phyloP scores from a whole-genome alignment of 2,113 vertebrate species.

The Salvelinus sp. region DNA sequence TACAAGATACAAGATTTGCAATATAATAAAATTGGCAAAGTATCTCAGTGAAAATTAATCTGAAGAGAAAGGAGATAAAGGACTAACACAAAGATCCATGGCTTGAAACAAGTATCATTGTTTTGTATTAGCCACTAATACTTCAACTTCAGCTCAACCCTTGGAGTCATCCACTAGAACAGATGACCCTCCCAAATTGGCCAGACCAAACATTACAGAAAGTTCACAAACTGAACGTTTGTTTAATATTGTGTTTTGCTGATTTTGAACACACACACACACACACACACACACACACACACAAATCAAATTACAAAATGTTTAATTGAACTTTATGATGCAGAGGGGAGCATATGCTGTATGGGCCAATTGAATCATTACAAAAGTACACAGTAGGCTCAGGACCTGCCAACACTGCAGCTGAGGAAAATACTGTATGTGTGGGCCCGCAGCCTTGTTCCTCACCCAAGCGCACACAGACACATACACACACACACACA shows the following conservation, averaged over 20 bases:
- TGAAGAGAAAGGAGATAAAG: too few relatives aligned
- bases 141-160: not conserved
- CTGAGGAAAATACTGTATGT: slow-evolving; percentile 57
- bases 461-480: slow-evolving; percentile 15
- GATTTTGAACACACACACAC: slow-evolving; percentile 49
- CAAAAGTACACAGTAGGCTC: slow-evolving; percentile 70
- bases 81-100: too few relatives aligned
- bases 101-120: too few relatives aligned
- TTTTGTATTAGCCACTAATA: slow-evolving; percentile 3
- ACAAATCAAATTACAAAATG: slow-evolving; percentile 70
- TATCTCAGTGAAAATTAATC: too few relatives aligned
- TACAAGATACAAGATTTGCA: too few relatives aligned
- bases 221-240: slow-evolving; percentile 55
- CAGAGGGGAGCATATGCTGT: slow-evolving; percentile 76
- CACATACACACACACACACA: not conserved
- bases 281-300: slow-evolving; percentile 43
- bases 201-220: slow-evolving; percentile 31
- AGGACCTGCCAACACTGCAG: slow-evolving; percentile 65
- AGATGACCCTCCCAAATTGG: not conserved
- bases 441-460: slow-evolving; percentile 32
- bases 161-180: slow-evolving; percentile 27
- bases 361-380: slow-evolving; percentile 76
- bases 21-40: too few relatives aligned
- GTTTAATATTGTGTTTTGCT: slow-evolving; percentile 46
- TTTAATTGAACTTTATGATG: slow-evolving; percentile 77